Conservation (phyloP, 2,888 invertebrate genomes). For the Tipula lateralis region DNA sequence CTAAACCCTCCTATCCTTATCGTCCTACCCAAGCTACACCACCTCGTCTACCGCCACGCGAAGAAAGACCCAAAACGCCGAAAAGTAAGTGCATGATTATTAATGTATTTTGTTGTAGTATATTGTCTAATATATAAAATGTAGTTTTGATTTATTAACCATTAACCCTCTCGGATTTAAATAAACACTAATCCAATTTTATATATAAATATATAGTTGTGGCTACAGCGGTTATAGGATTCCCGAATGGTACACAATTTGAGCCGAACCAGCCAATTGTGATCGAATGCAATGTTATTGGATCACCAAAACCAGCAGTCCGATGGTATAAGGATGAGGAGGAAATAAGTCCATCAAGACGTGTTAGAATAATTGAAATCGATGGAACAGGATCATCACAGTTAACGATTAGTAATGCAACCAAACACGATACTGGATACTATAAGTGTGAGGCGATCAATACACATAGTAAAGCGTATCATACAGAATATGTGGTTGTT, state of each 20-base stretch:
- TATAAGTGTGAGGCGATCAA: conserved; percentile 83
- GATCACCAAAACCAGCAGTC: conserved; percentile 70
- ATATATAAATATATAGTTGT: background rate
- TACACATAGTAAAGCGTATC: conserved; percentile 60
- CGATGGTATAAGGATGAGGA: conserved; percentile 76
- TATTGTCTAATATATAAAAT: background rate
- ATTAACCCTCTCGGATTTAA: background rate
- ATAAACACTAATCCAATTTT: background rate
- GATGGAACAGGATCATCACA: conserved; percentile 59
- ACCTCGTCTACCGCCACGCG: conserved; percentile 39
- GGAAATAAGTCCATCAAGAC: conserved; percentile 53
- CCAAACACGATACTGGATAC: conserved; percentile 65
- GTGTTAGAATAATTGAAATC: conserved; percentile 52
- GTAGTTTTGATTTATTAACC: conserved; percentile 27
- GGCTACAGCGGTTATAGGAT: background rate
- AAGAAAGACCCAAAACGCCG: conserved; percentile 34
- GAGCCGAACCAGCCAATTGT: background rate
- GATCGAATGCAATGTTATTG: conserved; percentile 70
- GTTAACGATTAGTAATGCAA: conserved; percentile 61
- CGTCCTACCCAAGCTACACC: conserved; percentile 47
- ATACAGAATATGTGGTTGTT: conserved; percentile 63
- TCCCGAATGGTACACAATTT: conserved; percentile 2
- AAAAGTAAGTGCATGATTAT: conserved; percentile 35
- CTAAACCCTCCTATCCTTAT: conserved; percentile 46
- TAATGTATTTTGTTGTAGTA: background rate